Evolutionary conservation across 2,888 invertebrate species (phyloP), one percentile per base, ranked within the genome.

Genomic region (Ochropleura plecta): DNA sequence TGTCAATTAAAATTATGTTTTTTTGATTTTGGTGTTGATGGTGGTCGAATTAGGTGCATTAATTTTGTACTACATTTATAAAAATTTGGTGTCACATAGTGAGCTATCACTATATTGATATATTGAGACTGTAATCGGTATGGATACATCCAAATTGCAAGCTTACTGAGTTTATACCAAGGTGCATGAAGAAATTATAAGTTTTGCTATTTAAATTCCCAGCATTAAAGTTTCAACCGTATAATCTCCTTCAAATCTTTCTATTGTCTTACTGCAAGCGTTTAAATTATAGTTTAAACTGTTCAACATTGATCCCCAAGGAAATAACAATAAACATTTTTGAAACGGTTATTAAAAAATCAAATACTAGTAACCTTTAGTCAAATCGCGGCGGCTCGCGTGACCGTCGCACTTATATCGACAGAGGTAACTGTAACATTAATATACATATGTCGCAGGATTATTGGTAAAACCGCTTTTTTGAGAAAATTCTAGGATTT

Each of bases 341-440:
- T 76, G 77, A 74, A 74, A 76, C 73, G 76, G 76, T 85, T 81
- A 79, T 85, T 85, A 87, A 85, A 85, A 85, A 87, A 83, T 81
- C 79, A 83, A 87, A 84, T 73, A 85, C 44, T 67, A 78, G 66
- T 79, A 83, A 83, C 87, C 87, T 87, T 87, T 80, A 57, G 30
- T 57, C 81, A 74, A 87, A 77, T 81, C 46, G 71, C 68, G 57
- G 51, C 9, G 46, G 70, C 40, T 86, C 65, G 87, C 87, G 86
- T 86, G 87, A 87, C 76, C 73, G 30, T n/a, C n/a, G 51, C 76
- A 77, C 78, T 86, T 87, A 86, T 48, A 67, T 65, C 62, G 51
- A 76, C 70, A 55, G 66, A 67, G 59, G 60, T 59, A 84, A 68
- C 70, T 68, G 70, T 70, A 46, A 62, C 65, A 79, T 76, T 6